Conservation (phyloP, 1,140 invertebrate genomes). For the Dysdera silvatica region DNA sequence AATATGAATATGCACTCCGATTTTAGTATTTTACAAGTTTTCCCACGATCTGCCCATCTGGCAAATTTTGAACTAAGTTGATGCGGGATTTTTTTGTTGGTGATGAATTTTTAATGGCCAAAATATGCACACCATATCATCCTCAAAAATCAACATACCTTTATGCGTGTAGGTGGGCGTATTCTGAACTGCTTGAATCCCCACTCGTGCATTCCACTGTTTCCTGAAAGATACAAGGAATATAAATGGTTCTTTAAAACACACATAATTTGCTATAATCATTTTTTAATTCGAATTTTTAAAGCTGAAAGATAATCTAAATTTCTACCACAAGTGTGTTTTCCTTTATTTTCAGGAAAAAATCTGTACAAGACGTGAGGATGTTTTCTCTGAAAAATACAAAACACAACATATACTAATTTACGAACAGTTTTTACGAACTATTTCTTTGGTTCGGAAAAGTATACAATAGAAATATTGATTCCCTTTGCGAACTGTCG, state of each 20-base stretch:
- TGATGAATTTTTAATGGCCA: too few relatives aligned
- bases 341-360: constrained; percentile 65
- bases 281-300: background rate
- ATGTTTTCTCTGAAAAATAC: constrained; percentile 72
- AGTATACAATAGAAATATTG: too few relatives aligned
- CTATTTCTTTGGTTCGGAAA: too few relatives aligned
- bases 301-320: constrained; percentile 8
- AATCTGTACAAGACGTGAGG: constrained; percentile 88
- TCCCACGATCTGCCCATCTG: too few relatives aligned
- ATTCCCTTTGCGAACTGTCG: too few relatives aligned
- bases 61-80: too few relatives aligned
- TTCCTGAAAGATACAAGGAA: constrained; percentile 44
- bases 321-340: constrained; percentile 65
- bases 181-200: constrained; percentile 45
- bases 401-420: background rate
- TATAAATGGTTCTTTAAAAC: background rate
- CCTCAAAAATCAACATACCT: too few relatives aligned
- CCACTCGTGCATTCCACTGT: constrained; percentile 68
- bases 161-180: constrained; percentile 27
- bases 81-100: too few relatives aligned
- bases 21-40: too few relatives aligned
- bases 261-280: background rate
- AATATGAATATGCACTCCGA: too few relatives aligned
- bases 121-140: too few relatives aligned
- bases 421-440: too few relatives aligned